Evolutionary conservation across 2,113 vertebrate species (phyloP).

Genomic region (Carassius carassius): DNA sequence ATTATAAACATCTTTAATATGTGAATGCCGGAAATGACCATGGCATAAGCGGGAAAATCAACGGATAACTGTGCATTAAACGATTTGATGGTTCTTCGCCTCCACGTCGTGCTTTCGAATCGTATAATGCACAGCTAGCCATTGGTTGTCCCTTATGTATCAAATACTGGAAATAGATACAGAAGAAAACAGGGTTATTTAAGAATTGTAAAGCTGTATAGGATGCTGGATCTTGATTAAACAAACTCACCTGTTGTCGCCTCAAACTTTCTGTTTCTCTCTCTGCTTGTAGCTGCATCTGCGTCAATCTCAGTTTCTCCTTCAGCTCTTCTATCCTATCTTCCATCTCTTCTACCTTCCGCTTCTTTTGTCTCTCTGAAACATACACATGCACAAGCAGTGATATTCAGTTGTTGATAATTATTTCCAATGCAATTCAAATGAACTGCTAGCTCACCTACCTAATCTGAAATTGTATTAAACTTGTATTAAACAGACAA

Average conservation of each 20-base stretch:
- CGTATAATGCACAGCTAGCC: too few relatives aligned
- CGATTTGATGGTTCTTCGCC: too few relatives aligned
- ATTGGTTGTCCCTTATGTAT: not conserved
- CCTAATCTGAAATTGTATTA: not conserved
- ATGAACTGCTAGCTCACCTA: not conserved
- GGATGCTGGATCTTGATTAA: not conserved
- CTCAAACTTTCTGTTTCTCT: conserved; percentile 61
- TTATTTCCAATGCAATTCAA: not conserved
- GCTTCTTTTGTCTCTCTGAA: conserved; percentile 69
- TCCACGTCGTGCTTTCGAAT: too few relatives aligned
- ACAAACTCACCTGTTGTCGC: conserved; percentile 67
- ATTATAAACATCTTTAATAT: too few relatives aligned
- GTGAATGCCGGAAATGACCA: too few relatives aligned
- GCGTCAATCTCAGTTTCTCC: conserved; percentile 66
- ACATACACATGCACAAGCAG: conserved; percentile 18
- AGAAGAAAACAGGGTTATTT: not conserved
- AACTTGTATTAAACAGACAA: not conserved
- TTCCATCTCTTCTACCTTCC: conserved; percentile 68
- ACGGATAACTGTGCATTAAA: too few relatives aligned
- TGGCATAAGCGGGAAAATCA: too few relatives aligned
- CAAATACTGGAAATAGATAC: not conserved
- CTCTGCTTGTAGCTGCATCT: conserved; percentile 68
- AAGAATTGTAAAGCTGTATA: not conserved
- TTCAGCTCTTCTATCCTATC: conserved; percentile 71
- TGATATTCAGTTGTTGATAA: not conserved